phyloP scores from a whole-genome alignment of 2,113 vertebrate genomes.

The Neogale vison region DNA sequence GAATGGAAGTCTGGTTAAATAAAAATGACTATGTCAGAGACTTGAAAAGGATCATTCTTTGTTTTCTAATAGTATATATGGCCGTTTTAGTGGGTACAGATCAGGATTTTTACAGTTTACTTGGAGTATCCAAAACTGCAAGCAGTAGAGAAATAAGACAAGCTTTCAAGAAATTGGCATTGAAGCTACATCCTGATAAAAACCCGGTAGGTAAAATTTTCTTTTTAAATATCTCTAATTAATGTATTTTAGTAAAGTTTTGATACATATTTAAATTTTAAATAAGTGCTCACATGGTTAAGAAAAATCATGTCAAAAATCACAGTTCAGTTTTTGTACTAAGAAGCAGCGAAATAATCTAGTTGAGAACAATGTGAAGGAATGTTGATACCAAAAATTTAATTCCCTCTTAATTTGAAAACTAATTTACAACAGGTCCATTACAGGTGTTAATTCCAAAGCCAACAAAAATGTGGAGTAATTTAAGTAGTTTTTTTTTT shows the following conservation, averaged over 20 bases:
- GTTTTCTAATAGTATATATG: constrained; percentile 81
- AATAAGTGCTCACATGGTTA: constrained; percentile 44
- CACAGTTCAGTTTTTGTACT: not conserved
- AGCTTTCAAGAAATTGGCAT: constrained; percentile 97
- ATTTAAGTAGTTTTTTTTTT: not conserved
- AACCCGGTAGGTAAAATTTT: constrained; percentile 91
- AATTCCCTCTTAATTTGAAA: constrained; percentile 11
- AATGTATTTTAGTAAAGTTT: not conserved
- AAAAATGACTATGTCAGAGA: constrained; percentile 63
- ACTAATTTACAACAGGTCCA: not conserved
- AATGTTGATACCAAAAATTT: not conserved
- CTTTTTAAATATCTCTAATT: not conserved
- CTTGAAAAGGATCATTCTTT: constrained; percentile 77
- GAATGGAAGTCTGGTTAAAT: constrained; percentile 81
- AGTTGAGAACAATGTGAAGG: not conserved
- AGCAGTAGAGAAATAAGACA: constrained; percentile 95
- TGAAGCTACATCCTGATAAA: constrained; percentile 99
- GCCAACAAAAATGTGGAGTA: not conserved
- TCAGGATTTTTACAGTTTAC: constrained; percentile 93
- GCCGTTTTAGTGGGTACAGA: constrained; percentile 82
- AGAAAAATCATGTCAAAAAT: not conserved
- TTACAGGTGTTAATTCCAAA: not conserved
- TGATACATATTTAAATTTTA: not conserved
- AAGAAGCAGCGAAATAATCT: not conserved
- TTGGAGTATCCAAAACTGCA: constrained; percentile 93